phyloP scores from a whole-genome alignment of 1,140 invertebrate genomes.

The Philotrypesis tridentata region DNA sequence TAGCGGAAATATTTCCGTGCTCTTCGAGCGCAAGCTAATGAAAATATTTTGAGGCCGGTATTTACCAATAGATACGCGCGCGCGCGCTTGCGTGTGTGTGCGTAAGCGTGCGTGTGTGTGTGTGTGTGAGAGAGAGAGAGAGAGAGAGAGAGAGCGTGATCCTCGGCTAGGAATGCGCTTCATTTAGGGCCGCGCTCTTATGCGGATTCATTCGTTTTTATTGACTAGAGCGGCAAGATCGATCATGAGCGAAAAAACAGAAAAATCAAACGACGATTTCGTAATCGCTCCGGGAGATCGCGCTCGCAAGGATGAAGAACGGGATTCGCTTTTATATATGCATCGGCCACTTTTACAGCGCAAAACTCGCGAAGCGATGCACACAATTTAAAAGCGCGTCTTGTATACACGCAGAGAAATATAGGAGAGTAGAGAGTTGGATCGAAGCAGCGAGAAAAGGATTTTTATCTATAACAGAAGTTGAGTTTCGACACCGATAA shows the following conservation, averaged over 20 bases:
- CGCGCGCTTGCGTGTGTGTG: neutral
- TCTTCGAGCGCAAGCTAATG: neutral
- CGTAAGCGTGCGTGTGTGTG: too few relatives aligned
- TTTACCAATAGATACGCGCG: conserved; percentile 14
- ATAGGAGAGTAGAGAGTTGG: neutral
- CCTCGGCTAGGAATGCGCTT: neutral
- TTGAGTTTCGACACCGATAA: neutral
- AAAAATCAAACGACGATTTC: conserved; percentile 4
- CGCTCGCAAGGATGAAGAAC: neutral
- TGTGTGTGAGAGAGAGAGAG: neutral
- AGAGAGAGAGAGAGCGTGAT: neutral
- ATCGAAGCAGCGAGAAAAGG: neutral
- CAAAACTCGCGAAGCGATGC: too few relatives aligned
- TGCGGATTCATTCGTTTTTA: conserved; percentile 10
- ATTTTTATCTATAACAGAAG: neutral
- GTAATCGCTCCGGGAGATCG: neutral
- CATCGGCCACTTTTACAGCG: too few relatives aligned
- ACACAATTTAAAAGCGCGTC: too few relatives aligned
- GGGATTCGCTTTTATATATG: neutral
- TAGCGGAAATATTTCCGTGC: neutral
- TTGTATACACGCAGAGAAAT: too few relatives aligned
- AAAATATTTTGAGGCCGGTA: conserved; percentile 12
- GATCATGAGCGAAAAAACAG: neutral
- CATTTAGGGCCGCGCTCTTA: conserved; percentile 15
- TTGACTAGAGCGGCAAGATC: neutral